Conservation (phyloP, 2,113 vertebrate genomes). For the Oreocharis arfaki region DNA sequence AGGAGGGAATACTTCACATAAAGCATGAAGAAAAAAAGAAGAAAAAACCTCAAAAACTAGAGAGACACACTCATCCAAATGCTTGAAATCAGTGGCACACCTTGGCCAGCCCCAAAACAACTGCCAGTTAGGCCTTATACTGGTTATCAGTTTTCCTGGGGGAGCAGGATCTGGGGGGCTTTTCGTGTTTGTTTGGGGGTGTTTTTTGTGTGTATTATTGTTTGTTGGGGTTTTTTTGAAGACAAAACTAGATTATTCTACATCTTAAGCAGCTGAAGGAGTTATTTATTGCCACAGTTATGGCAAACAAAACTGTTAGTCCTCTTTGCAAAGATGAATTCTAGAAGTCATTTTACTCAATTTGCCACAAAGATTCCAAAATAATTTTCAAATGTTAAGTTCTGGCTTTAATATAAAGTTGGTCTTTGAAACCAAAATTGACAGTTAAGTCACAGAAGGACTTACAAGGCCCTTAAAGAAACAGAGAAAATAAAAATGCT, state of each 20-base stretch:
- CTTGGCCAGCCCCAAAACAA: neutral
- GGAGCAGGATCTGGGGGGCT: fast-evolving
- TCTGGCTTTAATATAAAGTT: neutral
- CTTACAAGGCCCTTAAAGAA: neutral
- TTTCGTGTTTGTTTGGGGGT: neutral
- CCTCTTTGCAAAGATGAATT: neutral
- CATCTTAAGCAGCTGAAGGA: neutral
- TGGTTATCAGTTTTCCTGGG: neutral
- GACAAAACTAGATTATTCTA: neutral
- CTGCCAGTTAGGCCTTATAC: neutral
- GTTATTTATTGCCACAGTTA: neutral
- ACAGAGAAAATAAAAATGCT: neutral
- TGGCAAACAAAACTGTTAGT: neutral
- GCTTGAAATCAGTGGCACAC: neutral
- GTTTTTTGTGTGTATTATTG: neutral
- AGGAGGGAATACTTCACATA: neutral
- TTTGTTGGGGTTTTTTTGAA: neutral
- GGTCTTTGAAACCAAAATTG: neutral
- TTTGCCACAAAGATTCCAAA: neutral
- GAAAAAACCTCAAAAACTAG: neutral
- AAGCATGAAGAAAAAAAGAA: neutral
- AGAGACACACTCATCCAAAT: neutral
- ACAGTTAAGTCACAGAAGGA: neutral
- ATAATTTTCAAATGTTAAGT: neutral
- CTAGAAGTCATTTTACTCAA: neutral